Evolutionary conservation across 2,888 invertebrate genomes (phyloP).

Genomic region (Dryococelus australis): DNA sequence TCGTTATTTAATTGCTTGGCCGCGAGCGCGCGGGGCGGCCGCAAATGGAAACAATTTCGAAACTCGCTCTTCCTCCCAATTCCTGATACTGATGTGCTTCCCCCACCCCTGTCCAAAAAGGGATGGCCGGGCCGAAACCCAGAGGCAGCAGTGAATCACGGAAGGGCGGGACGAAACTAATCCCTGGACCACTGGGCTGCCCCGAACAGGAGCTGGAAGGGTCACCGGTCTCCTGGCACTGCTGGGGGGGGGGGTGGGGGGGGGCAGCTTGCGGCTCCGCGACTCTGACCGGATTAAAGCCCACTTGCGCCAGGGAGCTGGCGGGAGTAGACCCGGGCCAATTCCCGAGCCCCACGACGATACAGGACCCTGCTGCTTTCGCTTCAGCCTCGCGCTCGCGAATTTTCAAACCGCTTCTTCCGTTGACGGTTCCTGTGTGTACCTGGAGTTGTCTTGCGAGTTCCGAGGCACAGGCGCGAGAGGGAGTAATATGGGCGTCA

Average conservation of each 20-base stretch:
- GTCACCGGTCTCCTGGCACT: background rate
- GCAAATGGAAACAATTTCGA: slow-evolving; percentile 16
- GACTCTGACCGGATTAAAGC: slow-evolving; percentile 1
- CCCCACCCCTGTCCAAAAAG: too few relatives aligned
- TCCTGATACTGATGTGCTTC: background rate
- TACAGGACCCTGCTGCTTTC: too few relatives aligned
- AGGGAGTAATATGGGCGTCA: too few relatives aligned
- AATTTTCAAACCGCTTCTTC: background rate
- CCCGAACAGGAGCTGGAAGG: background rate
- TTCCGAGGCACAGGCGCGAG: background rate
- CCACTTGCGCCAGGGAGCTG: background rate
- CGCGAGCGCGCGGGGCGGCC: background rate
- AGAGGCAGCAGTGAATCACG: background rate
- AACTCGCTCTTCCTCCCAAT: slow-evolving; percentile 1
- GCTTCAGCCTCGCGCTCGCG: too few relatives aligned
- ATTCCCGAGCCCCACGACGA: background rate
- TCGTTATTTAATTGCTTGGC: background rate
- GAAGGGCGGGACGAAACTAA: background rate
- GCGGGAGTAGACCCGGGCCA: background rate
- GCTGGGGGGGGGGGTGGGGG: background rate
- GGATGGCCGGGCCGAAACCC: too few relatives aligned
- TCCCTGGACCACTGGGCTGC: background rate
- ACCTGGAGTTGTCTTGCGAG: too few relatives aligned
- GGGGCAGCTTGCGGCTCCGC: background rate
- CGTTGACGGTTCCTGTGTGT: too few relatives aligned